Evolutionary conservation across 2,113 vertebrate species (phyloP).

Genomic region (Sinosuthora webbiana): DNA sequence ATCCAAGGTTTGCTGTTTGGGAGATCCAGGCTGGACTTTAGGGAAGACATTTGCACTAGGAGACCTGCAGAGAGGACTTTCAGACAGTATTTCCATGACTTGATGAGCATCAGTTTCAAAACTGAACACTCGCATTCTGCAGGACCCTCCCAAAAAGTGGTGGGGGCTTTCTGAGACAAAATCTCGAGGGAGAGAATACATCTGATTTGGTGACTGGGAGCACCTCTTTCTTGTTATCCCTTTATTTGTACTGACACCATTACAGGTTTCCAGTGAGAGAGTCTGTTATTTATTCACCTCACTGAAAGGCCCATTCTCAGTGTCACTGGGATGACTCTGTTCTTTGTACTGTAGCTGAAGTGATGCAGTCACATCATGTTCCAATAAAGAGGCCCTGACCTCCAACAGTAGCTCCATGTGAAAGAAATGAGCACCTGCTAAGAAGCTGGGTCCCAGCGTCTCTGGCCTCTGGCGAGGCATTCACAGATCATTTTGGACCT

Average conservation of each 20-base stretch:
- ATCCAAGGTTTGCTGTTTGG: not conserved
- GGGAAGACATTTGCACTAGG: not conserved
- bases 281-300: not conserved
- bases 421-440: not conserved
- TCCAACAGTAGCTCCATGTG: not conserved
- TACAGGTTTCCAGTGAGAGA: not conserved
- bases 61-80: not conserved
- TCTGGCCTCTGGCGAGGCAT: not conserved
- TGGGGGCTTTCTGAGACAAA: not conserved
- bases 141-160: not conserved
- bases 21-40: not conserved
- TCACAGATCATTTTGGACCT: not conserved
- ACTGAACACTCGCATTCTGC: not conserved
- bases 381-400: not conserved
- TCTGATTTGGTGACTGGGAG: not conserved
- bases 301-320: not conserved
- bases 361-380: not conserved
- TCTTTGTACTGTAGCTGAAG: not conserved
- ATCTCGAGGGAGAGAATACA: not conserved
- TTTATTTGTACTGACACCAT: not conserved
- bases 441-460: not conserved
- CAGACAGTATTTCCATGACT: not conserved
- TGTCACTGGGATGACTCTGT: not conserved
- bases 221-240: not conserved
- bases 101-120: not conserved